Evolutionary conservation across 2,797 vertebrate species (phyloP), one percentile per base, ranked within the genome.

Genomic region (Phoeniculus purpureus): DNA sequence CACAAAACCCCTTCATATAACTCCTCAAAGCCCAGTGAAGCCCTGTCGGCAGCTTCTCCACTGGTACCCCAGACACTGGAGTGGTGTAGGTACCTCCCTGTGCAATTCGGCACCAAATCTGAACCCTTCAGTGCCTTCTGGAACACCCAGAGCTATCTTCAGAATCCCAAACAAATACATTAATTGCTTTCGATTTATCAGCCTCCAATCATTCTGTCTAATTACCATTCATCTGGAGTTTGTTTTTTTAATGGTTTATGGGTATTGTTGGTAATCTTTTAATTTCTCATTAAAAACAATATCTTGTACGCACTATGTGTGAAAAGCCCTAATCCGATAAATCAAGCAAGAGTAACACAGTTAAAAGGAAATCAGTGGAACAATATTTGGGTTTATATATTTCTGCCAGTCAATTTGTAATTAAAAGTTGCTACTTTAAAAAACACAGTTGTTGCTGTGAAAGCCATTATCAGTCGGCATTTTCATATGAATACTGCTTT

Each of bases 241-340:
- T 96, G 93, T 97, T 93, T 94, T 95, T 97, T 97, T 96, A 96
- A 96, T 97, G 96, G 96, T 97, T 97, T 96, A 96, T 96, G 96
- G 95, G 96, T 97, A 97, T 97, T 97, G 96, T 97, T 97, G 96
- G 96, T 97, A 97, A 97, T 97, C 97, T 97, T 97, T 96, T 96
- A 97, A 97, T 97, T 97, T 97, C 97, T 97, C 97, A 97, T 97
- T 97, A 97, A 97, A 96, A 97, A 97, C 94, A 97, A 95, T 97
- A 97, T 97, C 94, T 96, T 93, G 91, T 94, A 93, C 74, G 90
- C 95, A 82, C 95, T 96, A 94, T 95, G 95, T 97, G 96, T 97
- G 96, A 96, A 96, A 97, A 96, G 96, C 96, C 93, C 96, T 97
- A 97, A 97, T 97, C 97, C 97, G 95, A 96, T 97, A 96, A 97